Evolutionary conservation across 1,140 invertebrate species (phyloP), one percentile per base, ranked within the genome.

Genomic region (Bombus terrestris): DNA sequence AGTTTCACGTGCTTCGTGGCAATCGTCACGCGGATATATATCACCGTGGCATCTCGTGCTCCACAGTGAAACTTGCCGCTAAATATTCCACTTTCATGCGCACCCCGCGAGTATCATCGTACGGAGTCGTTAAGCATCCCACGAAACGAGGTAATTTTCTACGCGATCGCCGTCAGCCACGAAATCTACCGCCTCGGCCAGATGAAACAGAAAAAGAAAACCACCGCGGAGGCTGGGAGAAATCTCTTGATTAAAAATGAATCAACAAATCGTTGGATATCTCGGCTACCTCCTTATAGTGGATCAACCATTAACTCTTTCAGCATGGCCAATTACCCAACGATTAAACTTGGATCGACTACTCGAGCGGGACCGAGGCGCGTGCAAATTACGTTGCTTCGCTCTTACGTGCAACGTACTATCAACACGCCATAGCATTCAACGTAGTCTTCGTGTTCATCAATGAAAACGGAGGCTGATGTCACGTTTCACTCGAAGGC

Each of bases 121-220:
- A 9, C 15, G 32, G 32, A 83, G 18, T 37, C 43, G 43, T 41
- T 68, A 32, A 76, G 43, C 18, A 41, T 35, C 35, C 35, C 13
- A 28, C 41, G 47, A 83, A 83, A 76, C 57, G 43, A 83, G 73
- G 72, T 76, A 76, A 83, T 83, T 83, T 76, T 73, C 81, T 53
- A 57, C 18, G 43, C 32, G 73, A 47, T 72, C 68, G 53, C 37
- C n/a, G 28, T 28, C 18, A 41, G n/a, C 25, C n/a, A 15, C 15
- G 22, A 64, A 37, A 53, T 13, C 64, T 22, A n/a, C 35, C 43
- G 68, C 71, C 39, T 5, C 37, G 22, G 25, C 68, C 22, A 4
- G 32, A 15, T 68, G 73, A 37, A 57, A 83, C 73, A 8, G n/a
- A 64, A 64, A 25, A 2, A 81, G 41, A 47, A 35, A 22, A 35